phyloP scores from a whole-genome alignment of 2,797 vertebrate genomes.

The Coendou prehensilis region DNA sequence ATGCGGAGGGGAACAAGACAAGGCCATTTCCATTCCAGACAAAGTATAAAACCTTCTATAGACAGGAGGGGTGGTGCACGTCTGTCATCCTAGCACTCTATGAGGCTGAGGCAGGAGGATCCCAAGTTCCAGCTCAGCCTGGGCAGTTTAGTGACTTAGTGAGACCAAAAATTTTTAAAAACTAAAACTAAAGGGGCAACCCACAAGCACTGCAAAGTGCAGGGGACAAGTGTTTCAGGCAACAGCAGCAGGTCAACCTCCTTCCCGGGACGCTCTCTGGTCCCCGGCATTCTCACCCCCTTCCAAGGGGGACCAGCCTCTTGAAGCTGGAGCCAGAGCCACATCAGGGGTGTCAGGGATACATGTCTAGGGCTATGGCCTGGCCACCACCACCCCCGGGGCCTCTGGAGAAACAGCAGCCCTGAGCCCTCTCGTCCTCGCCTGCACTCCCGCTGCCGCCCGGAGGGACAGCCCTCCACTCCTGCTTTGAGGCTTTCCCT shows the following conservation, averaged over 20 bases:
- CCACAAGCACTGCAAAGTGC: neutral
- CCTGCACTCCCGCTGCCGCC: neutral
- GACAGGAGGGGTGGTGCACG: neutral
- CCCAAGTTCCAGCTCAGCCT: neutral
- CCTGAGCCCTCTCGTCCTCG: fast-evolving
- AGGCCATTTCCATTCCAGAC: neutral
- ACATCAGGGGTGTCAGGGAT: fast-evolving
- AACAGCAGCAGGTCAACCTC: neutral
- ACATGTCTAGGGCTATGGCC: fast-evolving
- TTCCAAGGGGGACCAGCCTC: neutral
- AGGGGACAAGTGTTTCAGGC: neutral
- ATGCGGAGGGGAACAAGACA: neutral
- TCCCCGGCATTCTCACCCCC: fast-evolving
- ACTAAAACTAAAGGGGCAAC: neutral
- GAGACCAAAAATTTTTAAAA: neutral
- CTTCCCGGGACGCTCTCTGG: fast-evolving
- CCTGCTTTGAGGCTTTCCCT: neutral
- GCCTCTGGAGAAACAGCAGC: neutral
- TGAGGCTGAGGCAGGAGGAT: neutral
- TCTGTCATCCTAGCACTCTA: neutral
- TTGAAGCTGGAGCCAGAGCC: neutral
- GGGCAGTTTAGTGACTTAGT: neutral
- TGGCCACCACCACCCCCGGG: neutral
- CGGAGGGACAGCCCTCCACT: too few relatives aligned
- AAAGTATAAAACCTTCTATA: neutral